These are phyloP conservation scores for Ditula angustiorana DNA, from an alignment of 2,888 invertebrate genomes.

Conservation along the genomic window DNA sequence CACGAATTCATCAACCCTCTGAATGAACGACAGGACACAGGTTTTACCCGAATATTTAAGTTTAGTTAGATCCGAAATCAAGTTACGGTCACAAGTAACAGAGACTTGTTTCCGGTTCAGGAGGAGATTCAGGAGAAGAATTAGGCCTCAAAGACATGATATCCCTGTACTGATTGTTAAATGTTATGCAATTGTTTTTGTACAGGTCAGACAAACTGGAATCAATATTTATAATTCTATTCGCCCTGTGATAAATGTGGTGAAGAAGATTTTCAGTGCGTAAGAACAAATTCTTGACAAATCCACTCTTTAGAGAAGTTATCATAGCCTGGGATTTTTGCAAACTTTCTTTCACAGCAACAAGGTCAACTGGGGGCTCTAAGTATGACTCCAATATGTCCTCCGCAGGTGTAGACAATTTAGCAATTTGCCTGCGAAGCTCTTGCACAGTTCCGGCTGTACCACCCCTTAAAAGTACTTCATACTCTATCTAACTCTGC, in stretches of 20 bases:
- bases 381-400: background rate
- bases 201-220: background rate
- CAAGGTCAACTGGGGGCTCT: background rate
- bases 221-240: background rate
- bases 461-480: background rate
- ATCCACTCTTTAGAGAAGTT: background rate
- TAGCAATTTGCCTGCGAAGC: background rate
- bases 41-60: constrained; percentile 36
- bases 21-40: constrained; percentile 37
- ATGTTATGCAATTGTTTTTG: background rate
- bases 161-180: background rate
- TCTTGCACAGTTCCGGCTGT: background rate
- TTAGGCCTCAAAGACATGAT: background rate
- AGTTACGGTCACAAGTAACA: constrained; percentile 20
- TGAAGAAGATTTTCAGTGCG: background rate
- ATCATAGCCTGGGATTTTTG: background rate
- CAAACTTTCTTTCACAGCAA: background rate
- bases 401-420: background rate
- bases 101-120: background rate
- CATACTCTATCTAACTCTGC: background rate
- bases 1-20: constrained; percentile 27
- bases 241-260: background rate
- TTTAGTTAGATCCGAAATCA: constrained; percentile 26
- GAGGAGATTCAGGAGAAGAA: background rate
- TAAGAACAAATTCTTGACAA: background rate